phyloP scores from a whole-genome alignment of 2,888 invertebrate species.

The Ormyrus nitidulus region DNA sequence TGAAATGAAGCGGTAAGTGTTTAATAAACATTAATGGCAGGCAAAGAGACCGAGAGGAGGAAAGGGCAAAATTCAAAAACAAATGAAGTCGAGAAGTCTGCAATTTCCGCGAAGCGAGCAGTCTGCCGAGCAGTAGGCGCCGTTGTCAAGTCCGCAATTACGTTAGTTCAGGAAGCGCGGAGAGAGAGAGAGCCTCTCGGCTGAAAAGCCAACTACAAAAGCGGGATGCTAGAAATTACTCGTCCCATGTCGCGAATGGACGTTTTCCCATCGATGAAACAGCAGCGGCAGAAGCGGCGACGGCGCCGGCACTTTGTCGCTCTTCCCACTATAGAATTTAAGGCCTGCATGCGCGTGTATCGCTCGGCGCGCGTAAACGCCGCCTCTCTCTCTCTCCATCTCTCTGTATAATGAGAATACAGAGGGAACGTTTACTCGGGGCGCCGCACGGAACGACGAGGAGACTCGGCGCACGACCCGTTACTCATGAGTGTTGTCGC shows the following conservation, averaged over 20 bases:
- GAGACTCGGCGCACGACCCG: conserved; percentile 62
- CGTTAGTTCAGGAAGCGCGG: background rate
- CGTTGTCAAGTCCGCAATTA: conserved; percentile 32
- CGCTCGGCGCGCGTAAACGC: background rate
- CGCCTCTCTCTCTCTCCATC: background rate
- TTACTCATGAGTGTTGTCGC: conserved; percentile 64
- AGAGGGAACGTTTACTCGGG: conserved; percentile 69
- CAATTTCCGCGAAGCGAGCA: background rate
- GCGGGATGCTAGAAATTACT: conserved; percentile 23
- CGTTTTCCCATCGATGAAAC: conserved; percentile 46
- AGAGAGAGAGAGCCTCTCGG: no score
- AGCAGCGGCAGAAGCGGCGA: background rate
- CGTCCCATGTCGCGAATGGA: background rate
- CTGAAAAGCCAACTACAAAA: no score
- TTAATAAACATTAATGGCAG: no score
- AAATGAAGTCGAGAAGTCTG: conserved; percentile 2
- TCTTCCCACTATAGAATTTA: conserved; percentile 22
- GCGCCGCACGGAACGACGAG: conserved; percentile 72
- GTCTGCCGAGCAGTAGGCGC: background rate
- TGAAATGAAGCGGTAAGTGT: no score
- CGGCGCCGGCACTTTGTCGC: conserved; percentile 23
- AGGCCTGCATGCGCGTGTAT: background rate
- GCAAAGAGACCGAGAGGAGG: no score
- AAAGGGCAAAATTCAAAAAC: no score
- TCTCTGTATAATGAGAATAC: conserved; percentile 64